Base-by-base conservation (phyloP, 2,888 invertebrate genomes). In the Gerris lacustris region DNA sequence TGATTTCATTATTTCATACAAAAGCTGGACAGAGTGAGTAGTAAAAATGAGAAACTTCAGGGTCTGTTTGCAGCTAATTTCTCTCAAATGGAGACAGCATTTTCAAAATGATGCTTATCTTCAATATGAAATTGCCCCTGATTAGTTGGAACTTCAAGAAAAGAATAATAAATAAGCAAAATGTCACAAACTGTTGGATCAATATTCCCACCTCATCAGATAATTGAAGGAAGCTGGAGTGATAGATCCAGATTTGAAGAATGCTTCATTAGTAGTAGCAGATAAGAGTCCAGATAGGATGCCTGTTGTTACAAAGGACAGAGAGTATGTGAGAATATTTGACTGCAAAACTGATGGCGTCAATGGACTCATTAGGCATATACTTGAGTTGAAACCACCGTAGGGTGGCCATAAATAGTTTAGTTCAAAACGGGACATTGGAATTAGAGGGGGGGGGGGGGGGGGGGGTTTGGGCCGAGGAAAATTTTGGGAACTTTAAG, bases 341-440 rank as follows among this genome's bases (percentile, higher is more conserved):
- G 93, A 96, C 77, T 96, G 92, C 80, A 87, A 87, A 75, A 85
- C 86, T 75, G 91, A 92, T 70, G 93, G 96, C 75, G 90, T 95
- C 75, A 83, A 83, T 0, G 82, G 86, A 44, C 89, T 97, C 68
- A 86, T 94, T 76, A 88, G 90, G 79, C 88, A 90, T 77, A 84
- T 97, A 6, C 87, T 97, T 63, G 92, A 80, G 80, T 77, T 70
- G 66, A 71, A 31, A 11, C 15, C 31, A n/a, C n/a, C n/a, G n/a
- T n/a, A n/a, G n/a, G n/a, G 11, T 15, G 18, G 68, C 17, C 9
- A 69, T 67, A 64, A 47, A 45, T 15, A 17, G 11, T 15, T 9
- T 15, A 18, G 45, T n/a, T 43, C 45, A 43, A 7, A n/a, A n/a
- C n/a, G n/a, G 62, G 9, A 15, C n/a, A n/a, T n/a, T n/a, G n/a